Percentiles rank a stretch among this genome's conserved stretches.
phyloP scores from a whole-genome alignment of 2,113 vertebrate genomes.

The Bubo bubo region DNA sequence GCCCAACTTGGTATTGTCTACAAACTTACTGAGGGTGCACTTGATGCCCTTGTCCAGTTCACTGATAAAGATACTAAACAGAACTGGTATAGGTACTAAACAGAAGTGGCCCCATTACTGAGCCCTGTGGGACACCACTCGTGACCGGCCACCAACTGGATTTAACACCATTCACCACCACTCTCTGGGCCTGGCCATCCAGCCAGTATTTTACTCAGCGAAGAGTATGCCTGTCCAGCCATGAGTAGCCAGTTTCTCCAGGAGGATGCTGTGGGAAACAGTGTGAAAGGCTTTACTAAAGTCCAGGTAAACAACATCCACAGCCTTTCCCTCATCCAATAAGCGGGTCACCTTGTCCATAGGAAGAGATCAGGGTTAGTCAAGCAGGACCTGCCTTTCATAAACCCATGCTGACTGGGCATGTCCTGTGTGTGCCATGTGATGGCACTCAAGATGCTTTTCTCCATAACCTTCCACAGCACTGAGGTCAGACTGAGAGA shows the following conservation, averaged over 20 bases:
- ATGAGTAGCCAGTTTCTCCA: too few relatives aligned
- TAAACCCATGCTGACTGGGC: neutral
- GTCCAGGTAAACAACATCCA: too few relatives aligned
- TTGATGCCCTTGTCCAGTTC: rapidly evolving
- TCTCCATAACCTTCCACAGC: neutral
- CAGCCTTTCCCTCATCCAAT: too few relatives aligned
- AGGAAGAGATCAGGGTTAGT: neutral
- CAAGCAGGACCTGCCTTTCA: neutral
- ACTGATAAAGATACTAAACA: neutral
- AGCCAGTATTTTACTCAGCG: neutral
- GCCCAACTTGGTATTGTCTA: neutral
- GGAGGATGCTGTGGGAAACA: too few relatives aligned
- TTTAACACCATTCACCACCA: neutral
- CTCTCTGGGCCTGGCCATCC: neutral
- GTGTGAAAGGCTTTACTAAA: too few relatives aligned
- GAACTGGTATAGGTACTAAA: neutral
- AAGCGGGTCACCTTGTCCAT: neutral
- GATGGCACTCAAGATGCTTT: neutral
- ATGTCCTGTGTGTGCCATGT: neutral
- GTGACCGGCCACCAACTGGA: neutral
- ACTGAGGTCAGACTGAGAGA: rapidly evolving
- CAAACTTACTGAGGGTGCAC: neutral
- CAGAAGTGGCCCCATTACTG: neutral
- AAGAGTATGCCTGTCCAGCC: neutral
- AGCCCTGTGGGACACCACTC: neutral